These are phyloP conservation scores for Vidua chalybeata DNA, from an alignment of 2,113 vertebrate species.

Conservation along the genomic window DNA sequence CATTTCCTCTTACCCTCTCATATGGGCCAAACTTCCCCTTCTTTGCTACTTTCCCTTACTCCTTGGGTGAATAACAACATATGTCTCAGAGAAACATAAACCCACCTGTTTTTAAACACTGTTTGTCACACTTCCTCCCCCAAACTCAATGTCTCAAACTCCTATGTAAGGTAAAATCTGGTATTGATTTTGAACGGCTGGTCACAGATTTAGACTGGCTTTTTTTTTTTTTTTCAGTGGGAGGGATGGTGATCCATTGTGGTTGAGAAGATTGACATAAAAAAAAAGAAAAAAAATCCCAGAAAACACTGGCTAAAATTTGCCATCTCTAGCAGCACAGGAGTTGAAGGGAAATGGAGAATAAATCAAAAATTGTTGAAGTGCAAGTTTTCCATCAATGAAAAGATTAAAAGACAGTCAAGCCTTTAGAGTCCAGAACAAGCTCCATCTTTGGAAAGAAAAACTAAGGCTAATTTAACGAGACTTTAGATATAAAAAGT, in stretches of 20 bases:
- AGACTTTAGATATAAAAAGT: not conserved
- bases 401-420: not conserved
- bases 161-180: not conserved
- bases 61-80: not conserved
- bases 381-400: not conserved
- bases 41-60: not conserved
- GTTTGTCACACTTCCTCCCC: not conserved
- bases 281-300: not conserved
- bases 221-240: not conserved
- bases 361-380: not conserved
- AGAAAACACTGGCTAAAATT: not conserved
- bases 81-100: not conserved
- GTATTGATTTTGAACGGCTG: not conserved
- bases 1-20: not conserved
- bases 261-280: not conserved
- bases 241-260: not conserved
- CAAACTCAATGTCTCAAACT: not conserved
- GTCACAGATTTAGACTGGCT: not conserved
- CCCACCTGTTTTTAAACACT: not conserved
- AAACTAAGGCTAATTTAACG: not conserved
- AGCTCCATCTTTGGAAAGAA: not conserved
- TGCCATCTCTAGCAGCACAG: not conserved
- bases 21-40: not conserved
- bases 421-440: not conserved
- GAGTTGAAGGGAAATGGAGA: not conserved